These are phyloP conservation scores for Calypte anna DNA, from an alignment of 2,113 vertebrate genomes.

Conservation along the genomic window DNA sequence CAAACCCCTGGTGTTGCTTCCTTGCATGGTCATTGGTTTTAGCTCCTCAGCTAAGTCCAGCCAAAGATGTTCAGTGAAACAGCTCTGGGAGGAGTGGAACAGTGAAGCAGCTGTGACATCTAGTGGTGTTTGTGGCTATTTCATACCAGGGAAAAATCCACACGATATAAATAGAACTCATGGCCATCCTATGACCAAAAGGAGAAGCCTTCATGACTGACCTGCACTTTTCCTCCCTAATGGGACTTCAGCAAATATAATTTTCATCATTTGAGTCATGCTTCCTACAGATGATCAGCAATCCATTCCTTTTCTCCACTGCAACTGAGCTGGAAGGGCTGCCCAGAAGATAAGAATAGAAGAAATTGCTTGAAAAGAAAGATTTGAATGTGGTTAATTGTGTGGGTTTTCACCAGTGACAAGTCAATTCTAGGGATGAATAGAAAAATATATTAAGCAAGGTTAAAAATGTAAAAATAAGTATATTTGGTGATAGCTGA, in stretches of 20 bases:
- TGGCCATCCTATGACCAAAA: neutral
- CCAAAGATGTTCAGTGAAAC: neutral
- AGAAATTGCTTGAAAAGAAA: neutral
- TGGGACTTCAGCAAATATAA: neutral
- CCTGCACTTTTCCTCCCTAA: neutral
- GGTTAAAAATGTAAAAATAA: neutral
- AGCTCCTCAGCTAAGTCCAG: neutral
- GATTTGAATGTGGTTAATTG: neutral
- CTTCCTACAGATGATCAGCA: too few relatives aligned
- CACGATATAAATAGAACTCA: neutral
- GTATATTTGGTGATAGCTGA: neutral
- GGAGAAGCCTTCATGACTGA: neutral
- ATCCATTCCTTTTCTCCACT: neutral
- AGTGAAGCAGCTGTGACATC: slow-evolving; percentile 28
- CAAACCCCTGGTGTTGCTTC: neutral
- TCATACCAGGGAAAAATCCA: neutral
- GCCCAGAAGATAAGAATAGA: neutral
- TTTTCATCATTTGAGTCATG: neutral
- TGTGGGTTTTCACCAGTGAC: neutral
- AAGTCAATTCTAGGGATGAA: neutral
- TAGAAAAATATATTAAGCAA: neutral
- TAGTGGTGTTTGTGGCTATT: neutral
- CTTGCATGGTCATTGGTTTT: neutral
- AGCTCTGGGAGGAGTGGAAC: neutral
- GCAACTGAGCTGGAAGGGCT: neutral